phyloP scores from a whole-genome alignment of 2,888 invertebrate species.

The Nebria salina region DNA sequence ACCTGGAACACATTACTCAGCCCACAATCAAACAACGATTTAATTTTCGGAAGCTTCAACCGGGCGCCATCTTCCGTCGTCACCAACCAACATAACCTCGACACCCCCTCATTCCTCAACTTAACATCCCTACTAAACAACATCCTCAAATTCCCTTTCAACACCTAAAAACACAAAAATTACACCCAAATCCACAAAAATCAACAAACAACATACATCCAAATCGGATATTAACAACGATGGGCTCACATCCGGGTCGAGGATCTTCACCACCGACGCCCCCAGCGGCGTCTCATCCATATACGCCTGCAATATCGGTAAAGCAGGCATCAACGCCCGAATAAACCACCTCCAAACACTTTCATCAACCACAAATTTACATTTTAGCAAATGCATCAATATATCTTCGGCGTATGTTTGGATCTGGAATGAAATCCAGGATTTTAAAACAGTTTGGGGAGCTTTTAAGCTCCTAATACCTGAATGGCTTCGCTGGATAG shows the following conservation, averaged over 20 bases:
- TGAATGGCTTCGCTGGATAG: slow-evolving; percentile 62
- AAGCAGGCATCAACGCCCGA: slow-evolving; percentile 68
- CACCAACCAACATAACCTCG: slow-evolving; percentile 65
- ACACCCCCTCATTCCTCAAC: slow-evolving; percentile 64
- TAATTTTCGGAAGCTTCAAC: slow-evolving; percentile 63
- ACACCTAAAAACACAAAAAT: slow-evolving; percentile 55
- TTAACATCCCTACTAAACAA: slow-evolving; percentile 61
- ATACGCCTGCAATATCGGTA: slow-evolving; percentile 71
- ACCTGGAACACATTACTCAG: slow-evolving; percentile 62
- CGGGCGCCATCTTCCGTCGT: slow-evolving; percentile 62
- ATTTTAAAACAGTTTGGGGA: neutral
- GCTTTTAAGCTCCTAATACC: slow-evolving; percentile 53
- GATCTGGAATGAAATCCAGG: slow-evolving; percentile 63
- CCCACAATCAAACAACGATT: slow-evolving; percentile 63
- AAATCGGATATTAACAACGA: slow-evolving; percentile 67
- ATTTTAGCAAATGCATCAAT: slow-evolving; percentile 71
- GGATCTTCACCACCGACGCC: slow-evolving; percentile 70
- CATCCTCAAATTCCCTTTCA: slow-evolving; percentile 65
- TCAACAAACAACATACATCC: slow-evolving; percentile 61
- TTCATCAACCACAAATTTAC: slow-evolving; percentile 70
- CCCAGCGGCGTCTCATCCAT: slow-evolving; percentile 67
- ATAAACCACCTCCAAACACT: slow-evolving; percentile 71
- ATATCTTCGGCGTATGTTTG: slow-evolving; percentile 69
- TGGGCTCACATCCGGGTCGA: slow-evolving; percentile 72
- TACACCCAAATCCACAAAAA: neutral